Conservation (phyloP, 2,113 vertebrate genomes). For the Pluvianellus socialis region DNA sequence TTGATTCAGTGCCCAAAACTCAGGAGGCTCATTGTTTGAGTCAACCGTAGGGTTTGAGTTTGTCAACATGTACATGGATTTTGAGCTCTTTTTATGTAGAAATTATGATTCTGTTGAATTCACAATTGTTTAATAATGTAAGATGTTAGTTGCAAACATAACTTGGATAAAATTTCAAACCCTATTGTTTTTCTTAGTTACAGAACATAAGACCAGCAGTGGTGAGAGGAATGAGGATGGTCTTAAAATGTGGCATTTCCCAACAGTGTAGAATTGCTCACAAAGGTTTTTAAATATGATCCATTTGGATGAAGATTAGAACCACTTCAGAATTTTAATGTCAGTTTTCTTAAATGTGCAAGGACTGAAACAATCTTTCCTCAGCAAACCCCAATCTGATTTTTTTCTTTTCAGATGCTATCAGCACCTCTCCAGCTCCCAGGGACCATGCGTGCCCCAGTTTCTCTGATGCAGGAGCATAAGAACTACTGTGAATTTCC, state of each 20-base stretch:
- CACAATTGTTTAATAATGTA: not conserved
- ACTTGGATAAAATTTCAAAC: not conserved
- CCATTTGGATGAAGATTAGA: not conserved
- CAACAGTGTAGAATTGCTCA: not conserved
- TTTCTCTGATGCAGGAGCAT: not conserved
- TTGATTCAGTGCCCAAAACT: not conserved
- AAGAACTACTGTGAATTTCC: not conserved
- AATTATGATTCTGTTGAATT: not conserved
- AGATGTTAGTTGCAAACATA: not conserved
- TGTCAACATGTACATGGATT: not conserved
- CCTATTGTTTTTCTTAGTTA: not conserved
- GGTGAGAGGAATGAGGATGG: not conserved
- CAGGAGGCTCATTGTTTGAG: not conserved
- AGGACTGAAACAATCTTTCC: not conserved
- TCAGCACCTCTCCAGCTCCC: not conserved
- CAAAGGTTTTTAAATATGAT: not conserved
- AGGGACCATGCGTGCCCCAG: rapidly evolving
- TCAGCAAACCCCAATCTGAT: not conserved
- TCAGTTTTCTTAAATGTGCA: not conserved
- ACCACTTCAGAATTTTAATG: not conserved
- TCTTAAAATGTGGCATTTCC: not conserved
- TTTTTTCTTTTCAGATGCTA: not conserved
- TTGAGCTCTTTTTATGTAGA: not conserved
- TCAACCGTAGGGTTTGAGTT: not conserved
- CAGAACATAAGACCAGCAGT: not conserved